Evolutionary conservation across 2,888 invertebrate genomes (phyloP), one percentile per base, ranked within the genome.

Genomic region (Ariolimax columbianus): DNA sequence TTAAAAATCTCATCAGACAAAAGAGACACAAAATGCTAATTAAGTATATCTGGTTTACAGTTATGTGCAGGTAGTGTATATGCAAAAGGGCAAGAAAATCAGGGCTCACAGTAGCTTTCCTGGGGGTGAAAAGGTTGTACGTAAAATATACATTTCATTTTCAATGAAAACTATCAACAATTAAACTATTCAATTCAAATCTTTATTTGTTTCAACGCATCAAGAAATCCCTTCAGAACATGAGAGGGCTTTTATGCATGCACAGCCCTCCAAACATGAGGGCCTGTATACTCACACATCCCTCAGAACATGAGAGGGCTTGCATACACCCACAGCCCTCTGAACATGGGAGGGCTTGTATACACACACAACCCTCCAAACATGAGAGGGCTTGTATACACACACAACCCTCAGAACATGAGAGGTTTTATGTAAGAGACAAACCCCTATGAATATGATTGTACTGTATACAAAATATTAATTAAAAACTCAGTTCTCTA

Each of bases 71-170:
- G 72, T 72, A 26, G 19, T 26, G 38, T 40, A 40, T 26, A 72
- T 40, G 38, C 38, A 72, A 72, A 40, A 72, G 11, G 72, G 72
- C 72, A 72, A 72, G 72, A 72, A 72, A 72, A 40, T 40, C 11
- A 40, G 26, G 72, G 26, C 72, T 40, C 38, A 40, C 72, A 72
- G 72, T n/a, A 40, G 72, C 72, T 26, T 72, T 30, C 26, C 2
- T 72, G 1, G 6, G 26, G 23, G 3, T 1, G 9, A 26, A 26
- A 72, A 72, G 40, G 38, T 40, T 19, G 26, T 40, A 72, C 7
- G 40, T 23, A 38, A 40, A 72, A 72, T 72, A 26, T 38, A 40
- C 1, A 72, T 40, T 72, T 40, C 26, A 72, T 19, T 26, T 26
- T 11, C 26, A 26, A 72, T 26, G 40, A n/a, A 72, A 19, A 38